phyloP scores from a whole-genome alignment of 1,140 invertebrate species.

The Ceratina japonica region DNA sequence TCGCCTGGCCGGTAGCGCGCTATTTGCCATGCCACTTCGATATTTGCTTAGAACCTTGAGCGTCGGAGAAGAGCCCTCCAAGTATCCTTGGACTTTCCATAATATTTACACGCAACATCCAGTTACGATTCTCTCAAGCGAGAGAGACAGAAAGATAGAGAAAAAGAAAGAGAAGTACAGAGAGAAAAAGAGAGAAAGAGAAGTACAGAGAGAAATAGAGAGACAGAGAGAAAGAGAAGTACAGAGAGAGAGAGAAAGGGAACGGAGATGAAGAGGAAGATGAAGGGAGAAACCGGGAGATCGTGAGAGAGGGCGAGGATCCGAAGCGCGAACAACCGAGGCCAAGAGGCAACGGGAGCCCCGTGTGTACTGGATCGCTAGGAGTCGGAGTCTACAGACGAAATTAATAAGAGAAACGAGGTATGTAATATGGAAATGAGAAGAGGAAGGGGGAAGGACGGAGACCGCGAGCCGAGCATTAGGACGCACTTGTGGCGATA shows the following conservation, averaged over 20 bases:
- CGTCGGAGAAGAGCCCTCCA: conserved; percentile 48
- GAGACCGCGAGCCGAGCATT: conserved; percentile 47
- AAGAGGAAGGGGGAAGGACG: conserved; percentile 12
- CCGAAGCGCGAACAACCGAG: conserved; percentile 14
- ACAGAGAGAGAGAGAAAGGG: conserved; percentile 4
- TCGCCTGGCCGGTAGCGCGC: conserved; percentile 44
- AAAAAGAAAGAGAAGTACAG: too few relatives aligned
- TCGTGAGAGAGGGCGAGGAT: conserved; percentile 60
- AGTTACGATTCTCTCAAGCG: conserved; percentile 59
- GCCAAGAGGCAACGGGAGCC: conserved; percentile 15
- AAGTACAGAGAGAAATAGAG: neutral
- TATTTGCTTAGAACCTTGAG: conserved; percentile 64
- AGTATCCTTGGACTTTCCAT: conserved; percentile 62
- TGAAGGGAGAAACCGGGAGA: conserved; percentile 42
- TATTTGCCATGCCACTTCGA: conserved; percentile 64
- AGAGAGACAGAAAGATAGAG: too few relatives aligned
- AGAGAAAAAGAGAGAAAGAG: neutral
- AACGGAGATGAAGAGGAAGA: conserved; percentile 21
- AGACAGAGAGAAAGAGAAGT: neutral
- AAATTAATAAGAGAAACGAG: conserved; percentile 68
- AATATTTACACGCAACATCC: conserved; percentile 69
- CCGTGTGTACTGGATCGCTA: conserved; percentile 39
- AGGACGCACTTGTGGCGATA: conserved; percentile 61
- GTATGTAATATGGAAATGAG: conserved; percentile 66
- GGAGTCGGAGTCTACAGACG: conserved; percentile 33